Evolutionary conservation across 2,113 vertebrate genomes (phyloP), one percentile per base, ranked within the genome.

Genomic region (Prionailurus bengalensis): DNA sequence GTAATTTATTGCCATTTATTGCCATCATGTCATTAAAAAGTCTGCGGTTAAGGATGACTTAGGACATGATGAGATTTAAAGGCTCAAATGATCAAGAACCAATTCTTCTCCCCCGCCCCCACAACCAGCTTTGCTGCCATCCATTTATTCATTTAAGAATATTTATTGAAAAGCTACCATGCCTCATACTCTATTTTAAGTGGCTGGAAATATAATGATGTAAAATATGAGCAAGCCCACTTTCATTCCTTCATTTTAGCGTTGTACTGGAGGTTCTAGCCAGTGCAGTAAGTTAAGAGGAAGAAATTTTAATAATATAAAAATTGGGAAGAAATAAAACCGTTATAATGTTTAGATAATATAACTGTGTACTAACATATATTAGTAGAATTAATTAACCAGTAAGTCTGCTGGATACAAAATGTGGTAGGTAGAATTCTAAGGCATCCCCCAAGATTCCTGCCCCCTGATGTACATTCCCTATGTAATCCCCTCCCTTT

Each of bases 121-220:
- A 3, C 73, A 29, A 48, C 42, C 42, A 88, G 19, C 14, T 65
- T 66, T 65, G 25, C 36, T 84, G 15, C 89, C 68, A 97, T 48
- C 65, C 16, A 78, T 78, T 78, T 90, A 76, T 91, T 83, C 23
- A 92, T 76, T 48, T 91, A 86, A 94, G 83, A 97, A 79, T 91
- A 70, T 87, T 81, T 76, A 51, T 45, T 91, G 68, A 91, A 82
- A 93, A 91, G 33, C 39, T 86, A 16, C 36, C 88, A n/a, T 82
- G 51, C 42, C 7, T 27, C 12, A 74, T 74, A 29, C 13, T 71
- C 78, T 82, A 82, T 82, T 88, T 94, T 61, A 82, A 23, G 27
- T 31, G 42, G 74, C 33, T 86, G 3, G 55, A 14, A 7, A 81
- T 51, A 81, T 7, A 74, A 53, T 87, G 45, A 42, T 68, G 92